Percentiles rank a stretch among this genome's conserved stretches.
phyloP scores from a whole-genome alignment of 2,888 invertebrate species.

The Andrena trimmerana region DNA sequence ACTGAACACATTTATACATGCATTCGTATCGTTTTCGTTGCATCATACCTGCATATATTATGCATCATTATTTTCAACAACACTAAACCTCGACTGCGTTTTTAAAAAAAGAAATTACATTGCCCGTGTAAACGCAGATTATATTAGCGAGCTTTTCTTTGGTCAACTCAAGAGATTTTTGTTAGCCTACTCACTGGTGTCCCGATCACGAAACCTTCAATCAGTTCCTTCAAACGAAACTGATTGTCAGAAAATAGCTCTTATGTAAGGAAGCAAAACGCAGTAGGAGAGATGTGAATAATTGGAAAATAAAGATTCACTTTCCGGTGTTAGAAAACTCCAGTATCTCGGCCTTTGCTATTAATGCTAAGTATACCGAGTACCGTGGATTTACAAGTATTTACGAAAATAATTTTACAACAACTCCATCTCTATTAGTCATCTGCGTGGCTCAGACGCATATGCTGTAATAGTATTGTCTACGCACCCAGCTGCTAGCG shows the following conservation, averaged over 20 bases:
- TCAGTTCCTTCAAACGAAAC: background rate
- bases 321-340: background rate
- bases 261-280: conserved; percentile 17
- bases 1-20: conserved; percentile 44
- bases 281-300: conserved; percentile 23
- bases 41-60: conserved; percentile 53
- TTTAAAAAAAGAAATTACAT: conserved; percentile 37
- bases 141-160: conserved; percentile 55
- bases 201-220: conserved; percentile 38
- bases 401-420: conserved; percentile 73
- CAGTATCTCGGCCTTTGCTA: background rate
- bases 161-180: conserved; percentile 60
- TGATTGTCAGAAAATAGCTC: conserved; percentile 9
- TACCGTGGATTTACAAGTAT: conserved; percentile 51
- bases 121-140: background rate
- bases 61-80: conserved; percentile 34
- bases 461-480: conserved; percentile 95
- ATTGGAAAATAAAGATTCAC: conserved; percentile 19
- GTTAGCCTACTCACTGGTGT: conserved; percentile 36
- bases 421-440: conserved; percentile 85
- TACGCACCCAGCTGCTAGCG: conserved; percentile 94
- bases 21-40: conserved; percentile 53
- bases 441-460: conserved; percentile 89
- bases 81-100: conserved; percentile 31
- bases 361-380: conserved; percentile 31